Percentiles rank a stretch among this genome's conserved stretches.
Evolutionary conservation across 92 coral and sea anemone genomes (phyloP).

Genomic region (Paragorgia papillata): DNA sequence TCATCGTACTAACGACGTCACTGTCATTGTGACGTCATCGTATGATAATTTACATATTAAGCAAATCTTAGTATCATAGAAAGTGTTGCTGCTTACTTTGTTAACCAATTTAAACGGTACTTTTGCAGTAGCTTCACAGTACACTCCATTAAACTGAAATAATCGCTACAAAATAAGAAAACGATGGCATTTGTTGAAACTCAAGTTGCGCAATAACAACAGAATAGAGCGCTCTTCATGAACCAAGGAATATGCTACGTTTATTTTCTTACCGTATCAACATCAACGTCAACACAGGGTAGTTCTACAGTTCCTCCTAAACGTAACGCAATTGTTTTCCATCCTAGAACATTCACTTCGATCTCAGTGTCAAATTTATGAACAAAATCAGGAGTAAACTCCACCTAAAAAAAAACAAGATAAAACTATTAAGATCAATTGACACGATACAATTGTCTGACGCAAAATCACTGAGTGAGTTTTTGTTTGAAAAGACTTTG

Average conservation of each 20-base stretch:
- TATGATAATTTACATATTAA: too few species aligned
- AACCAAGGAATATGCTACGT: too few species aligned
- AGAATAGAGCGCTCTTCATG: too few species aligned
- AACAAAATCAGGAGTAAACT: conserved; percentile 77
- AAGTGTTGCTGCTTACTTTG: conserved; percentile 51
- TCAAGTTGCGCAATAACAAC: too few species aligned
- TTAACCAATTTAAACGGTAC: conserved; percentile 71
- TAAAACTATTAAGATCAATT: neutral
- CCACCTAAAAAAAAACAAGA: conserved; percentile 58
- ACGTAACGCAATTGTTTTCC: conserved; percentile 82
- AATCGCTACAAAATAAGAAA: conserved; percentile 53
- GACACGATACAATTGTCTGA: too few species aligned
- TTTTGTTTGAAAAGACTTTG: too few species aligned
- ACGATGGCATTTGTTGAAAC: neutral
- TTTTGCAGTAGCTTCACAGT: conserved; percentile 91
- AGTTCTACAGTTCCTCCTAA: conserved; percentile 97
- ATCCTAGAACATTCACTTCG: conserved; percentile 83
- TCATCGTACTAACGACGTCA: too few species aligned
- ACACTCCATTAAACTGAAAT: conserved; percentile 88
- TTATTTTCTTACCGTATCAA: conserved; percentile 66
- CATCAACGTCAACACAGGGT: conserved; percentile 94
- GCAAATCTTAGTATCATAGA: too few species aligned
- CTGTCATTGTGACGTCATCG: too few species aligned
- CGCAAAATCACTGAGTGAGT: too few species aligned
- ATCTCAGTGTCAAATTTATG: conserved; percentile 95